Percentiles rank a stretch among this genome's conserved stretches.
These are phyloP conservation scores for Akabosia matsudoensis DNA, from an alignment of 1,140 invertebrate species.

Conservation along the genomic window DNA sequence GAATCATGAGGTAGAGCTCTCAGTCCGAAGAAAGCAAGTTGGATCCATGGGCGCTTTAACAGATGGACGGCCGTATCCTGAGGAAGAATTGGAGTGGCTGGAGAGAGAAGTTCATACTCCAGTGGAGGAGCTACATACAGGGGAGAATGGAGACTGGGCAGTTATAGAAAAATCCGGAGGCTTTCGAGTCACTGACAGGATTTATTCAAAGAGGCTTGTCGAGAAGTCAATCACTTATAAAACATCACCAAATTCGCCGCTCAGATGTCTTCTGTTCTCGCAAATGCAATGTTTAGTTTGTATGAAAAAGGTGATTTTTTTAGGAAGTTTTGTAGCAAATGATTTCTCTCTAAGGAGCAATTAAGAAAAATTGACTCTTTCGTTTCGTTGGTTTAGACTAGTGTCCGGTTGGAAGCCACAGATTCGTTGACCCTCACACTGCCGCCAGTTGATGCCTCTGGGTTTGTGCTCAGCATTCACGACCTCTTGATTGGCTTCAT, in stretches of 20 bases:
- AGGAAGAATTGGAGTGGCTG: conserved; percentile 46
- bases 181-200: background rate
- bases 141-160: conserved; percentile 46
- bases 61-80: background rate
- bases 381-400: too few species aligned
- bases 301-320: conserved; percentile 72
- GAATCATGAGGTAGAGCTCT: conserved; percentile 71
- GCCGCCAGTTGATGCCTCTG: conserved; percentile 58
- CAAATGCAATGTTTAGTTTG: conserved; percentile 77
- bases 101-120: conserved; percentile 56
- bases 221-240: background rate
- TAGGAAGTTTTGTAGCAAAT: too few species aligned
- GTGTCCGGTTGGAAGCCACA: conserved; percentile 83
- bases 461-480: conserved; percentile 59
- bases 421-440: conserved; percentile 77
- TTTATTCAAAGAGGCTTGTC: background rate
- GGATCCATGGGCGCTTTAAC: background rate
- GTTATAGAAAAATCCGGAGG: background rate
- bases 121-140: conserved; percentile 50
- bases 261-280: conserved; percentile 76
- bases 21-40: background rate
- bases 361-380: too few species aligned
- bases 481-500: conserved; percentile 76
- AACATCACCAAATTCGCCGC: conserved; percentile 57
- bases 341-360: too few species aligned